phyloP scores from a whole-genome alignment of 2,888 invertebrate species.

The Lasiommata megera region DNA sequence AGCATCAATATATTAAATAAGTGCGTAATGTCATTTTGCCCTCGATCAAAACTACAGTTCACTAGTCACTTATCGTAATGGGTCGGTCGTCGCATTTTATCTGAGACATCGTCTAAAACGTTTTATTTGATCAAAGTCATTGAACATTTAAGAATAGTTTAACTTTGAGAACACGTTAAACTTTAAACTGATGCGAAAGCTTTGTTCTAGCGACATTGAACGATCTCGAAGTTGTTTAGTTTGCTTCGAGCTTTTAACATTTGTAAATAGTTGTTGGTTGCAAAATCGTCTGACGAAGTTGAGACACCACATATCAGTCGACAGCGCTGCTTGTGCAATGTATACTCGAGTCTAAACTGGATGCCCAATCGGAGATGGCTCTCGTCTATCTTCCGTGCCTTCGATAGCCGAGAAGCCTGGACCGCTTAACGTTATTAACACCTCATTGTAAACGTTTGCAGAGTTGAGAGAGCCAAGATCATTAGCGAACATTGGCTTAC shows the following conservation, averaged over 20 bases:
- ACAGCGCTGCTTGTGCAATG: too few species aligned
- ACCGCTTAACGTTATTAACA: too few species aligned
- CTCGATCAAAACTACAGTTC: background rate
- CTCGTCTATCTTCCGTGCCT: too few species aligned
- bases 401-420: too few species aligned
- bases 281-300: too few species aligned
- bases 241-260: background rate
- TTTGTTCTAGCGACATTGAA: background rate
- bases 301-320: too few species aligned
- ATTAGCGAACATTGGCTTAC: too few species aligned
- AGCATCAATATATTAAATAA: too few species aligned
- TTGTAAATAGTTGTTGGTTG: background rate
- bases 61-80: background rate
- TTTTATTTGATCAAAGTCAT: background rate
- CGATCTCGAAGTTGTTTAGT: background rate
- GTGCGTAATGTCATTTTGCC: background rate
- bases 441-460: too few species aligned
- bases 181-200: background rate
- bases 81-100: background rate
- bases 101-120: background rate
- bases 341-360: too few species aligned
- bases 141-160: background rate
- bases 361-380: too few species aligned
- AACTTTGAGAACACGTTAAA: background rate
- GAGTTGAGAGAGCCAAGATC: too few species aligned